Evolutionary conservation across 2,888 invertebrate genomes (phyloP).

Genomic region (Acanthosepion lycidas): DNA sequence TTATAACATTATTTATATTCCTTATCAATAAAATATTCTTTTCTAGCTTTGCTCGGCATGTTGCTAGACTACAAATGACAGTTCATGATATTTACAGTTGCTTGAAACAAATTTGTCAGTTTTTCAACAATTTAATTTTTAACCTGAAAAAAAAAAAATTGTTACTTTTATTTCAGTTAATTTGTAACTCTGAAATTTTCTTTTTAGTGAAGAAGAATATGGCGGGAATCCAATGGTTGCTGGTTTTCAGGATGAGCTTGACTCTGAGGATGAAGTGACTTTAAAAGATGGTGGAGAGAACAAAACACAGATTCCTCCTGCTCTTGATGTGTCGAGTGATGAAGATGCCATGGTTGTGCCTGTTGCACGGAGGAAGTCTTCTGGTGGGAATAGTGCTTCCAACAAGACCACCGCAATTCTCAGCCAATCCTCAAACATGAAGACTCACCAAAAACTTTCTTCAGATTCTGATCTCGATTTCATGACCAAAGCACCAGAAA

Average conservation of each 20-base stretch:
- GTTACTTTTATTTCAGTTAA: no score
- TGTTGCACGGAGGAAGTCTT: slow-evolving; percentile 34
- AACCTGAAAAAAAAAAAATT: no score
- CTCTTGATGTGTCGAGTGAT: slow-evolving; percentile 63
- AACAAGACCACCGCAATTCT: background rate
- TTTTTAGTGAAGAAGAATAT: slow-evolving; percentile 65
- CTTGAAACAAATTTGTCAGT: no score
- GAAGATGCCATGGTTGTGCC: slow-evolving; percentile 51
- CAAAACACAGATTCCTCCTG: slow-evolving; percentile 50
- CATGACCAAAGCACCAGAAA: background rate
- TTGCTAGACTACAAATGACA: no score
- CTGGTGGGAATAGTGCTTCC: background rate
- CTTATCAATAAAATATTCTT: no score
- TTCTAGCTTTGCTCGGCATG: no score
- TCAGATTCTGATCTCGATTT: slow-evolving; percentile 35
- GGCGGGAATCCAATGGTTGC: slow-evolving; percentile 78
- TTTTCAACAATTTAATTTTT: no score
- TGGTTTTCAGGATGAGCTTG: slow-evolving; percentile 88
- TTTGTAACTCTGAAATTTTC: background rate
- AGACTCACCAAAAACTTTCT: slow-evolving; percentile 34
- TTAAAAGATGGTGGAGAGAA: slow-evolving; percentile 47
- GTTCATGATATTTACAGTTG: no score
- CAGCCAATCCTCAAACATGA: background rate
- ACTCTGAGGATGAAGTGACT: slow-evolving; percentile 79
- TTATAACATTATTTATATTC: no score